A percentile compares a stretch with the other conserved stretches of the same genome.
These are phyloP conservation scores for Phaenicophaeus curvirostris DNA, from an alignment of 2,797 vertebrate genomes.

Conservation along the genomic window DNA sequence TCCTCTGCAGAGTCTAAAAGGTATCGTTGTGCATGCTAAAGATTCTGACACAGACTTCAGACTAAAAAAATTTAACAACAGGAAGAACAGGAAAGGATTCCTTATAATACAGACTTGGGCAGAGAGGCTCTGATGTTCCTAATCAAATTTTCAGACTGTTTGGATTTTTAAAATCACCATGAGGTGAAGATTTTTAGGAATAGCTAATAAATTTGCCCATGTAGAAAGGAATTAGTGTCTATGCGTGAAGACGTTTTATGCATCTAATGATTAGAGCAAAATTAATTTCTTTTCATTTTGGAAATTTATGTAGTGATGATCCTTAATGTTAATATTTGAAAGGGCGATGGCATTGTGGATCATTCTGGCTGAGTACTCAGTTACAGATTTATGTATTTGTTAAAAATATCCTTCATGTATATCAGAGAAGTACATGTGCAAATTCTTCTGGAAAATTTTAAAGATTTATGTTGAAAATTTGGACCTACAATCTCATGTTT, in stretches of 20 bases:
- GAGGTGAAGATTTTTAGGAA: neutral
- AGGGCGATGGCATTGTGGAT: neutral
- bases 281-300: neutral
- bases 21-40: neutral
- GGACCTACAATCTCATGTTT: neutral
- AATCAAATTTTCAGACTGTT: neutral
- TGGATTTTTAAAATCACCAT: neutral
- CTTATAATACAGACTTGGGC: neutral
- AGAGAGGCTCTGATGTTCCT: neutral
- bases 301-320: neutral
- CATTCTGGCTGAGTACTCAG: neutral
- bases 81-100: neutral
- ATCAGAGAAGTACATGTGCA: neutral
- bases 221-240: neutral
- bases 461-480: conserved; percentile 44
- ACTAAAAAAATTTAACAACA: neutral
- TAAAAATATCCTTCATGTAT: conserved; percentile 12
- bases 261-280: neutral
- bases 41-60: neutral
- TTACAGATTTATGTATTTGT: neutral
- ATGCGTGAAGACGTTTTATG: neutral
- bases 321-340: neutral
- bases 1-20: neutral
- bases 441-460: conserved; percentile 28
- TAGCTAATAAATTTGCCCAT: neutral